Evolutionary conservation across 2,888 invertebrate species (phyloP), one percentile per base, ranked within the genome.

Genomic region (Drosophila ustulata): DNA sequence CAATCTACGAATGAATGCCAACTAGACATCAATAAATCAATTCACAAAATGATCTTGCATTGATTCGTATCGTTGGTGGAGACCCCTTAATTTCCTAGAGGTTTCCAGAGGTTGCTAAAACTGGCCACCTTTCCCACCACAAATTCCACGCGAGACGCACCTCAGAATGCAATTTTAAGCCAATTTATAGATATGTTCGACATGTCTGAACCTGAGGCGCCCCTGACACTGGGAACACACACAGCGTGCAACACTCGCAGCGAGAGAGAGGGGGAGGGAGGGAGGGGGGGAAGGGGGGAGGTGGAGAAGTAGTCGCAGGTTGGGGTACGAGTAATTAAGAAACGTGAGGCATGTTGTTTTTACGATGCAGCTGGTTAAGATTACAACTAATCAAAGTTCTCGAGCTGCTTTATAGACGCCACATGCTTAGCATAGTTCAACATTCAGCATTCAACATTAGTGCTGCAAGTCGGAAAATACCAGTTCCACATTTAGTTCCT

Each of bases 381-480:
- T 82, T 77, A 72, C 82, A 82, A 75, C 82, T 84, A 84, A 82
- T 82, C 82, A 82, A 80, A 71, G 82, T 67, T 69, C 62, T 61
- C 25, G 13, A 43, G 52, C 57, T 68, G 65, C 67, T 66, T 58
- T 63, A 65, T 59, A 41, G 49, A 67, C 55, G 79, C 70, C 62
- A 68, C 69, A 85, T 82, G 57, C 82, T 82, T 82, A 75, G 85
- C 85, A 82, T 82, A 80, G 71, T 70, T 75, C 65, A 49, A 73
- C 77, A 32, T 55, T 32, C 30, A 7, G 8, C 30, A 69, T 71
- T 75, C 66, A 50, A 73, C 77, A 34, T 56, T 85, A 82, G 82
- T 77, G 66, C 74, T 41, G 26, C 63, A 57, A 64, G 63, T 53
- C 61, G 9, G 45, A 56, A 25, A 56, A 25, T 34, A 56, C 55